Percentiles rank a stretch among this genome's conserved stretches.
Evolutionary conservation across 2,113 vertebrate genomes (phyloP).

Genomic region (Centropristis striata): DNA sequence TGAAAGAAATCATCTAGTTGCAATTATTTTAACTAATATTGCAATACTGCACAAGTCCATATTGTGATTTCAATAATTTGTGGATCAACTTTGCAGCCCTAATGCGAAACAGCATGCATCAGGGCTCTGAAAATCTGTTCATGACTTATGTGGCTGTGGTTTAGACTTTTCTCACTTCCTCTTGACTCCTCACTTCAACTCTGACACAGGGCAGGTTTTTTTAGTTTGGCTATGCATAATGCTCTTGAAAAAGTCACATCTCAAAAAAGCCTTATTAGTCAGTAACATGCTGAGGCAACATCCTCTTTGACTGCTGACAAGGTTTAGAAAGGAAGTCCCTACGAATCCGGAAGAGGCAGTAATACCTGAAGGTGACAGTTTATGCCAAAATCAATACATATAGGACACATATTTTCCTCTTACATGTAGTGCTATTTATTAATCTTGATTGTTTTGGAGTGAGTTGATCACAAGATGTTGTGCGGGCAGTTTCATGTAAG

Average conservation of each 20-base stretch:
- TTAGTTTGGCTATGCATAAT: constrained; percentile 7
- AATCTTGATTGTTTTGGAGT: too few relatives aligned
- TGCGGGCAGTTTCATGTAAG: too few relatives aligned
- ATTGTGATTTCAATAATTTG: too few relatives aligned
- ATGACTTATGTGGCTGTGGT: constrained; percentile 77
- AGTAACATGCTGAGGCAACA: constrained; percentile 60
- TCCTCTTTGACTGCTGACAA: constrained; percentile 63
- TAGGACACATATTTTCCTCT: too few relatives aligned
- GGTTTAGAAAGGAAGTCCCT: constrained; percentile 42
- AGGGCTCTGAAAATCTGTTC: neutral
- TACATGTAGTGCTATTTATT: too few relatives aligned
- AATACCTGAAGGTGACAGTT: neutral
- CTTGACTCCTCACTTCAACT: constrained; percentile 81
- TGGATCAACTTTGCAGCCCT: too few relatives aligned
- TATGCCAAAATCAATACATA: too few relatives aligned
- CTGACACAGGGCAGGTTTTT: constrained; percentile 24
- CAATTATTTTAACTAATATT: too few relatives aligned
- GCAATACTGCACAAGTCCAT: too few relatives aligned
- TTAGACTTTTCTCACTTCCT: constrained; percentile 87
- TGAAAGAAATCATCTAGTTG: too few relatives aligned
- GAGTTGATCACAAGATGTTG: too few relatives aligned
- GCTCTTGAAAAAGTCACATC: constrained; percentile 23
- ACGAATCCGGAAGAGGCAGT: neutral
- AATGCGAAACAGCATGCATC: neutral
- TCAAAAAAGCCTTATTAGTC: constrained; percentile 62